These are phyloP conservation scores for Dromius quadrimaculatus DNA, from an alignment of 2,888 invertebrate species.

Conservation along the genomic window DNA sequence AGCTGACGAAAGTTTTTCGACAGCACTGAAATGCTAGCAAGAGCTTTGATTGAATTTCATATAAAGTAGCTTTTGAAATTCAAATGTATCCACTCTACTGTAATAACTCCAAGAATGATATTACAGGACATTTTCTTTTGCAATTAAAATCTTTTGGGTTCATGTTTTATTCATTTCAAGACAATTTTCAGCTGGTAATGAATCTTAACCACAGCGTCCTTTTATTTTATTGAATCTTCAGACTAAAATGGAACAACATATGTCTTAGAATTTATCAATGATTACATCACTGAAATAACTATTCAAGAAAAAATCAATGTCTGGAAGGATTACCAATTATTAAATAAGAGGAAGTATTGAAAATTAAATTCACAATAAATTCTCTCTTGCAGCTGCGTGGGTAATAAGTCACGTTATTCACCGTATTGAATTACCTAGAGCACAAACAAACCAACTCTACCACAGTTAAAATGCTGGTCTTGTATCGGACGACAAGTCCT, in stretches of 20 bases:
- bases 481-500: conserved; percentile 37
- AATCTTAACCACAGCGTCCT: conserved; percentile 10
- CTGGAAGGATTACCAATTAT: too few relatives aligned
- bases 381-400: background rate
- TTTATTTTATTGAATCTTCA: conserved; percentile 31
- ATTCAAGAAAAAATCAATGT: too few relatives aligned
- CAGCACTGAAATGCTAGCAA: conserved; percentile 8
- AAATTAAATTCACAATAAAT: too few relatives aligned
- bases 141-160: conserved; percentile 38
- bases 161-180: conserved; percentile 46
- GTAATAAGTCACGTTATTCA: conserved; percentile 7
- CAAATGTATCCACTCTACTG: conserved; percentile 27
- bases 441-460: conserved; percentile 1
- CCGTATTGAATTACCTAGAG: conserved; percentile 9
- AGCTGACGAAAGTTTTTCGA: conserved; percentile 39
- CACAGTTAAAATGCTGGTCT: background rate
- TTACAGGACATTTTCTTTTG: conserved; percentile 44
- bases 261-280: too few relatives aligned
- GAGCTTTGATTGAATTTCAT: conserved; percentile 44
- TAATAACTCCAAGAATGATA: conserved; percentile 37
- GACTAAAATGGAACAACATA: too few relatives aligned
- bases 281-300: too few relatives aligned
- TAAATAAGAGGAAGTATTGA: too few relatives aligned
- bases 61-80: conserved; percentile 46
- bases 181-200: conserved; percentile 21